Evolutionary conservation across 2,797 vertebrate genomes (phyloP).

Genomic region (Catamblyrhynchus diadema): DNA sequence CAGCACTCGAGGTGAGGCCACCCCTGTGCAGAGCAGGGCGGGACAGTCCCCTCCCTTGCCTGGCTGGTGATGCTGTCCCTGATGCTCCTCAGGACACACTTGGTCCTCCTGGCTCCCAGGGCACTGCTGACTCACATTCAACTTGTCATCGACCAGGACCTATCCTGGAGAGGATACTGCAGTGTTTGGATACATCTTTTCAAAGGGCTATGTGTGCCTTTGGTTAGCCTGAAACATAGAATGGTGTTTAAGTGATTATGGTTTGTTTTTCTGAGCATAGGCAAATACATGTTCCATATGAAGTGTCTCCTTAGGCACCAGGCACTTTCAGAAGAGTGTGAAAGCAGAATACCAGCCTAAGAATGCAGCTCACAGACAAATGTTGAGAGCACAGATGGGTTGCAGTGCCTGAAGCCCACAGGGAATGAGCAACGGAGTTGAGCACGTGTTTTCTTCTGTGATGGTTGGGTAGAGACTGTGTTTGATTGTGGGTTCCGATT

Average conservation of each 20-base stretch:
- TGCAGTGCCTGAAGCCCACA: background rate
- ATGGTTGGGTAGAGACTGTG: background rate
- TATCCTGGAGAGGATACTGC: background rate
- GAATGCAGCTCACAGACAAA: background rate
- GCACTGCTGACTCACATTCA: background rate
- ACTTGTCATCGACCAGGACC: background rate
- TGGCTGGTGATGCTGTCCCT: fast-evolving
- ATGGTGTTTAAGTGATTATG: background rate
- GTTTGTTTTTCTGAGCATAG: background rate
- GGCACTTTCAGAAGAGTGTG: background rate
- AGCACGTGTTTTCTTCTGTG: background rate
- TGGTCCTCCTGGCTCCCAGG: background rate
- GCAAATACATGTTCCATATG: background rate
- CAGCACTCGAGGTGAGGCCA: fast-evolving
- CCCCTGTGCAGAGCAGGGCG: background rate
- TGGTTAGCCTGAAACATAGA: background rate
- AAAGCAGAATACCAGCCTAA: background rate
- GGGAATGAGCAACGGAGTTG: background rate
- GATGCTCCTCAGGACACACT: fast-evolving
- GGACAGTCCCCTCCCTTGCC: background rate
- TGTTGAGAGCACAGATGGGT: background rate
- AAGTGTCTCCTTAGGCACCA: background rate
- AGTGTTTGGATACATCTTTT: background rate
- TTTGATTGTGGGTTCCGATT: background rate
- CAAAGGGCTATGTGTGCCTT: background rate